Evolutionary conservation across 2,113 vertebrate species (phyloP).

Genomic region (Cryptomyrus ogoouensis): DNA sequence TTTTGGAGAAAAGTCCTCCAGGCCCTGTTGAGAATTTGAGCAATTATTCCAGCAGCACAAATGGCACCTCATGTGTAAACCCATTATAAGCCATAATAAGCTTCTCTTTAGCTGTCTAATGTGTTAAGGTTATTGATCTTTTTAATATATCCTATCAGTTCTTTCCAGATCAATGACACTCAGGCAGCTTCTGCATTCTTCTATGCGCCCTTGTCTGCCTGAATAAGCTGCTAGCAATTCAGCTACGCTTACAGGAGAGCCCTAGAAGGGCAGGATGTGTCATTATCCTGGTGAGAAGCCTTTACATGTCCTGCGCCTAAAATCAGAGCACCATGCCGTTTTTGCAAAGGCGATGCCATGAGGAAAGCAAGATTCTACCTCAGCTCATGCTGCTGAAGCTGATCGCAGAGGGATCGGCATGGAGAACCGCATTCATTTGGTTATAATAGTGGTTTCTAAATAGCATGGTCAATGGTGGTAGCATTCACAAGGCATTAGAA

Average conservation of each 20-base stretch:
- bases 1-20: not conserved
- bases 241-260: not conserved
- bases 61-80: not conserved
- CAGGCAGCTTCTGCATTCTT: not conserved
- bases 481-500: not conserved
- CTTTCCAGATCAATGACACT: not conserved
- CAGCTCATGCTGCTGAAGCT: not conserved
- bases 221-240: not conserved
- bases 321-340: not conserved
- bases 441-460: not conserved
- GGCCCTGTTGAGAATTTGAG: not conserved
- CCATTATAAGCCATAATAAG: conserved; percentile 1
- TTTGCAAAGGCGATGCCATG: not conserved
- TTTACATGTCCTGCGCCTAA: not conserved
- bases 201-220: not conserved
- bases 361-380: not conserved
- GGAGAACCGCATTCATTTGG: not conserved
- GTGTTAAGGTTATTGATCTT: not conserved
- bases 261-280: not conserved
- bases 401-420: not conserved
- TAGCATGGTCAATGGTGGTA: not conserved
- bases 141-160: not conserved
- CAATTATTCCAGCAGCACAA: conserved; percentile 8
- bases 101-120: not conserved
- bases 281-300: not conserved